These are phyloP conservation scores for Pseudocheirus occidentalis DNA, from an alignment of 2,797 vertebrate genomes.

Conservation along the genomic window DNA sequence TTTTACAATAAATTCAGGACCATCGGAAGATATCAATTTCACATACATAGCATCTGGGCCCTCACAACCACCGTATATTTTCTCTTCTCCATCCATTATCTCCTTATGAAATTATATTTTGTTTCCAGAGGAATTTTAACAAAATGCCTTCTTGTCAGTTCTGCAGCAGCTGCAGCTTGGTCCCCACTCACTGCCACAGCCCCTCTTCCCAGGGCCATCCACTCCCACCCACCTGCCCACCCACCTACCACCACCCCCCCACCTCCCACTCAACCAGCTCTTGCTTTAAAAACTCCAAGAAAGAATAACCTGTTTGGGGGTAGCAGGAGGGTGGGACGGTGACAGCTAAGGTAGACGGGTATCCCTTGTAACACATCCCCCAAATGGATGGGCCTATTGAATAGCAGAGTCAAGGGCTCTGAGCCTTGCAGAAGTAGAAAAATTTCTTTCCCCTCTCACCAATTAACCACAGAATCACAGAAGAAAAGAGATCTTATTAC, in stretches of 20 bases:
- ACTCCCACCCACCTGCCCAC: too few species aligned
- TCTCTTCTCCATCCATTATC: slow-evolving; percentile 93
- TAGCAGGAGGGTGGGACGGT: too few species aligned
- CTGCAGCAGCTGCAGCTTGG: too few species aligned
- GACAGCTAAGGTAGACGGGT: background rate
- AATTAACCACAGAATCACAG: background rate
- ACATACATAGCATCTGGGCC: slow-evolving; percentile 99
- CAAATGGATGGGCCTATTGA: background rate
- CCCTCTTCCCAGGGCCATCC: too few species aligned
- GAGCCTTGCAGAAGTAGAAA: background rate
- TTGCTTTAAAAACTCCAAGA: background rate
- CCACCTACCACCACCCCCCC: background rate
- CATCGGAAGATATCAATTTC: slow-evolving; percentile 99
- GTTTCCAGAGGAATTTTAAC: too few species aligned
- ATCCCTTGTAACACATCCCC: background rate
- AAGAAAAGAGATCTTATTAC: background rate
- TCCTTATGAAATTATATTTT: too few species aligned
- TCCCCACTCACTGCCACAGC: too few species aligned
- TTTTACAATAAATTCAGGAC: slow-evolving; percentile 99
- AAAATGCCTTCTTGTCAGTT: too few species aligned
- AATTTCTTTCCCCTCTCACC: background rate
- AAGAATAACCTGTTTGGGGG: background rate
- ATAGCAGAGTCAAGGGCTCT: background rate
- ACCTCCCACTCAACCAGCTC: background rate
- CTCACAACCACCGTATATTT: slow-evolving; percentile 98